Base-by-base conservation (phyloP, 2,113 vertebrate species). In the Canis aureus region DNA sequence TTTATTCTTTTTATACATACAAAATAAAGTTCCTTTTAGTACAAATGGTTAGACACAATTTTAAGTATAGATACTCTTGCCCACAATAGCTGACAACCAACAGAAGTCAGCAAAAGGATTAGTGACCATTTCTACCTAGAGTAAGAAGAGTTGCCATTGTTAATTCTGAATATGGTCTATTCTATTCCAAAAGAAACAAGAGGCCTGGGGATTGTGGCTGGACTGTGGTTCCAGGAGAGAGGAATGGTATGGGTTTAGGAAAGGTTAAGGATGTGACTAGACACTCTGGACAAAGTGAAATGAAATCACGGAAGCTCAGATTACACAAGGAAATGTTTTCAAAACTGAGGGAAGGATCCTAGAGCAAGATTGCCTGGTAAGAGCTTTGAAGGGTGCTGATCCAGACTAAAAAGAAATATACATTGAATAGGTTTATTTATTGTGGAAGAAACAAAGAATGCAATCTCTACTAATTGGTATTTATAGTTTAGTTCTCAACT, bases 401-500 rank as follows among this genome's bases (percentile, higher is more conserved):
- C 78, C 59, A 87, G 84, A 49, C 32, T 3, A 19, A 62, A 85
- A 83, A 62, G n/a, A 69, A 87, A 86, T 94, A 64, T 76, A 89
- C 71, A 8, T 89, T 91, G 92, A 96, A 76, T 97, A 97, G 97
- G 93, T 97, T 3, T 98, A 97, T 96, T 98, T 97, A 94, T 87
- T 64, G 89, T 89, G 84, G 91, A 97, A 96, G 80, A 96, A 98
- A 89, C 8, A 38, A 38, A 91, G 94, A 98, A 91, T 88, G 74
- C 95, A 98, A 86, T 59, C 98, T 98, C 92, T 15, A 0, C 93
- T 99, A 97, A 98, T 98, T 98, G 97, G 71, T 76, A 94, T 95
- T 78, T 96, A 64, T 53, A 85, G 91, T 95, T 98, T 69, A 57
- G 91, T 96, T 96, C 79, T 74, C 51, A 62, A 84, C 82, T 5